Conservation (phyloP, 2,888 invertebrate species). For the Mechanitis mazaeus region DNA sequence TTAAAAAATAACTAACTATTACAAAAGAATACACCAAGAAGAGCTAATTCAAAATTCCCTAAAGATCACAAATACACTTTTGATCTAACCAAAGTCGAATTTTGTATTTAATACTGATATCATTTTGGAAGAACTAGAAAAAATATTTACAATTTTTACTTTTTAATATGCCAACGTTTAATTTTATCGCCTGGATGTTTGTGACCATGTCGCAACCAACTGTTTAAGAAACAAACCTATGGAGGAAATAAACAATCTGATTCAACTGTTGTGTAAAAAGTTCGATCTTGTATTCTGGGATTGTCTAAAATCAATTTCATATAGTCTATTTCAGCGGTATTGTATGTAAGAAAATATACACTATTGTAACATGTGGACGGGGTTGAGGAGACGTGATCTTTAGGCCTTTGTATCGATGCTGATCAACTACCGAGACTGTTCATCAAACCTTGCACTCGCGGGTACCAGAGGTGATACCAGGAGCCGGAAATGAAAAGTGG, state of each 20-base stretch:
- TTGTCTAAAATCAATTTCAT: constrained; percentile 71
- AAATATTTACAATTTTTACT: constrained; percentile 68
- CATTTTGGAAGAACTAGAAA: constrained; percentile 75
- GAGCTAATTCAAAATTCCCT: constrained; percentile 64
- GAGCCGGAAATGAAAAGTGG: background rate
- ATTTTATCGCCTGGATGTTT: constrained; percentile 67
- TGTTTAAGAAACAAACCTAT: constrained; percentile 46
- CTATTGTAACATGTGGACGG: constrained; percentile 66
- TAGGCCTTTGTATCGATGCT: constrained; percentile 21
- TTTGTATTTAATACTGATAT: constrained; percentile 77
- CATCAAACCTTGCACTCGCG: constrained; percentile 5
- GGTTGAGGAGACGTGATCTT: constrained; percentile 36
- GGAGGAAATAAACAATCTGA: constrained; percentile 49
- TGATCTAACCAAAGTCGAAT: constrained; percentile 75
- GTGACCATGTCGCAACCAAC: constrained; percentile 74
- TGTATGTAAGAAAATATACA: constrained; percentile 73
- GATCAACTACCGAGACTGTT: constrained; percentile 5
- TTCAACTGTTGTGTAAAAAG: constrained; percentile 70
- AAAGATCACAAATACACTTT: constrained; percentile 75
- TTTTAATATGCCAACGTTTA: constrained; percentile 60
- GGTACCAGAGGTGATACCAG: background rate
- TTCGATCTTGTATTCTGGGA: constrained; percentile 77
- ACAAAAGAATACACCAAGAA: constrained; percentile 61
- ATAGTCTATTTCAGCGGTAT: constrained; percentile 68
- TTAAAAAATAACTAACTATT: constrained; percentile 54